Evolutionary conservation across 2,888 invertebrate species (phyloP), one percentile per base, ranked within the genome.

Genomic region (Odontocolon sp.): DNA sequence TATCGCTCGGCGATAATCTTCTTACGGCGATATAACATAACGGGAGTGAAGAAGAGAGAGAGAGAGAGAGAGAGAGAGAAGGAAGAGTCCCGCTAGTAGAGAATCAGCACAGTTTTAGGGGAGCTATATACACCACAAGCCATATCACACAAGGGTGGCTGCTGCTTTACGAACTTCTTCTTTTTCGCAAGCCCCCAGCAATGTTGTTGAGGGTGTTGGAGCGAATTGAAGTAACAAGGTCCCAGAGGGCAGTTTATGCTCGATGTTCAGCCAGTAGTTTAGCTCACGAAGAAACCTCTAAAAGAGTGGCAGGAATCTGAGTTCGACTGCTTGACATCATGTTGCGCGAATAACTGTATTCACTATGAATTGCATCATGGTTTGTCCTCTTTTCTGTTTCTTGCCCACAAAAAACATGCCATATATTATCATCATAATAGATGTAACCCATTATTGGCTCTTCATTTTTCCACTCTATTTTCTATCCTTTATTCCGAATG

Each of bases 181-280:
- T 64, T 73, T 73, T 64, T 69, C 52, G 50, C 56, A 42, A 54
- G 33, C 57, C 50, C 57, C 40, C 50, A 26, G 40, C 67, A 47
- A 47, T 67, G 70, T 75, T 75, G 64, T 63, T 38, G 61, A 59
- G 78, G 78, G 78, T 71, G 79, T 76, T 83, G 80, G 80, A 79
- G 86, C 86, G 86, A 86, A 83, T 84, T 83, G 86, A 86, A 86
- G 87, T 90, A 90, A 90, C 88, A 90, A 90, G 90, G 81, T 90
- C 90, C 89, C 90, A 71, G 73, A 85, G 90, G 90, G 84, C 88
- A 87, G 87, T 88, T 90, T 90, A 88, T 83, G 85, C 84, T 82
- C 84, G 84, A 84, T 85, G 84, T 86, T 82, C 54, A 18, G 56
- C 69, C 69, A 59, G 61, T 50, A 45, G 47, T 8, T 23, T 23